Percentiles rank a stretch among this genome's conserved stretches.
Evolutionary conservation across 2,797 vertebrate genomes (phyloP).

Genomic region (Sarcophilus harrisii): DNA sequence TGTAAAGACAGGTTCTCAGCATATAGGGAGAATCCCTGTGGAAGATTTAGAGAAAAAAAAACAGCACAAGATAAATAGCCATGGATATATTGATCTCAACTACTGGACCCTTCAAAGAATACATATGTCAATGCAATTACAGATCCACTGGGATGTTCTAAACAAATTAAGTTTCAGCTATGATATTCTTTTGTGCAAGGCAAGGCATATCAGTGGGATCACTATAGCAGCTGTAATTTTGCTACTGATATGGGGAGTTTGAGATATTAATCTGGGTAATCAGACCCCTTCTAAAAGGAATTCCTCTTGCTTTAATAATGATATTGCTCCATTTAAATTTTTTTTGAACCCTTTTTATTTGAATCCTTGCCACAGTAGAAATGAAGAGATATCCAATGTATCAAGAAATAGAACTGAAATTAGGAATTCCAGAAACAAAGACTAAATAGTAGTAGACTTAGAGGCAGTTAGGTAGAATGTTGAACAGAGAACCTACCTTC

Average conservation of each 20-base stretch:
- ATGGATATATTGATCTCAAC: not conserved
- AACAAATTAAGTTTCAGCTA: not conserved
- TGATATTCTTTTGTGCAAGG: not conserved
- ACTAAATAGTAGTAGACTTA: slow-evolving; percentile 74
- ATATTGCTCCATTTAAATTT: not conserved
- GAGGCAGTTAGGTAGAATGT: slow-evolving; percentile 19
- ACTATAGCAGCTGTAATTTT: not conserved
- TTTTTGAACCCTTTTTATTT: slow-evolving; percentile 42
- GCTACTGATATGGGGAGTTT: not conserved
- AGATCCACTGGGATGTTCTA: not conserved
- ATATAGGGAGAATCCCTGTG: not conserved
- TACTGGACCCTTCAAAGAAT: not conserved
- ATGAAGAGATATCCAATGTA: slow-evolving; percentile 58
- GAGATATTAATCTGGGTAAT: slow-evolving; percentile 5
- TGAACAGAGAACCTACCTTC: not conserved
- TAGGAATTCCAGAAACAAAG: slow-evolving; percentile 71
- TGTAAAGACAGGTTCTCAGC: not conserved
- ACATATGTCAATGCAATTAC: not conserved
- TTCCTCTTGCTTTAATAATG: not conserved
- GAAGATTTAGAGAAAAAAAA: not conserved
- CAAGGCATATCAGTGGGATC: not conserved
- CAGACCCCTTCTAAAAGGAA: slow-evolving; percentile 55
- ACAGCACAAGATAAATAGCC: not conserved
- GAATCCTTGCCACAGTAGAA: slow-evolving; percentile 65
- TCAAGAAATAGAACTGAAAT: slow-evolving; percentile 58